Evolutionary conservation across 1,140 invertebrate species (phyloP), one percentile per base, ranked within the genome.

Genomic region (Diorhabda carinulata): DNA sequence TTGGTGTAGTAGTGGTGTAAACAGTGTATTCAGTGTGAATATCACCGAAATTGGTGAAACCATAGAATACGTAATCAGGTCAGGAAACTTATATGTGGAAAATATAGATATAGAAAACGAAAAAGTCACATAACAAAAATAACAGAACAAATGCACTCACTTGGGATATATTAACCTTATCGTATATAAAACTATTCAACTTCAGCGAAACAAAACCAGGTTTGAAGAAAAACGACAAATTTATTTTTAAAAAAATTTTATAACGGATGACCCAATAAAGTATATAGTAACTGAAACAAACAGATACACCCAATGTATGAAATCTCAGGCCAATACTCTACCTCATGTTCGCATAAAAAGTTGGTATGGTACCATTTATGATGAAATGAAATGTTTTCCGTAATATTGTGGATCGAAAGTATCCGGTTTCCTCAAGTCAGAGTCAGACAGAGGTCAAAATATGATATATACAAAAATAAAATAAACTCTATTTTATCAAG

Each of bases 401-500:
- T 7, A 40, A 66, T 66, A 7, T 8, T 66, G 9, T 66, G 64
- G 64, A 66, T 66, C 52, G 4, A 44, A 8, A 57, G 56, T 41
- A 57, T n/a, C 52, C 64, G 3, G 25, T 61, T 41, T 40, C 58
- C 58, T 47, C 7, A 5, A 41, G 25, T 61, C 42, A 25, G 25
- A 25, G 25, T n/a, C n/a, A n/a, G 57, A 67, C n/a, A 42, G 2
- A 8, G 57, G 58, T 52, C 8, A 25, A 43, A 43, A 47, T 45
- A 45, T 8, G 40, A 45, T 41, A 9, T 52, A 10, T 61, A 61
- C 25, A 10, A 5, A 40, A 66, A 66, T 57, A 3, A 66, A 8
- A 66, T 66, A 4, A 25, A 66, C 7, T 56, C 5, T n/a, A 40
- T 77, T 5, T 81, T 83, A 77, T 59, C 62, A 8, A 74, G 79